Evolutionary conservation across 2,888 invertebrate species (phyloP), one percentile per base, ranked within the genome.

Genomic region (Cantharis rufa): DNA sequence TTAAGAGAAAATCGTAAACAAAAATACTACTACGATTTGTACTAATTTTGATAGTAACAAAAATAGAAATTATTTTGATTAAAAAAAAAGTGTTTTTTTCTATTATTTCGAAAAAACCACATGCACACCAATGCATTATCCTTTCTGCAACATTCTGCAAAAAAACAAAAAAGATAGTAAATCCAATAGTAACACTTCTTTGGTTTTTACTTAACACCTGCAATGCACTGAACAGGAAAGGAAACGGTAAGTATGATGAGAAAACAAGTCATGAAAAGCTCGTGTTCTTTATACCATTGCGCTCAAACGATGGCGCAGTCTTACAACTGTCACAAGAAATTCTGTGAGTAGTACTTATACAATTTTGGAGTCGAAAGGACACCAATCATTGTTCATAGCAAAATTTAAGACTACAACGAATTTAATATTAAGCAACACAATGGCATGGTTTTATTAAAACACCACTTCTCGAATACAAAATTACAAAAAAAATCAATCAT

Each of bases 1-100:
- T 80, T 77, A 63, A 72, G 64, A 69, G 61, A 70, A 77, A 74
- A 76, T n/a, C 48, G 48, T n/a, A 48, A 48, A 48, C 48, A 48
- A 48, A 48, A 48, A n/a, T 48, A 48, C 7, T 13, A 48, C 48
- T n/a, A 48, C 48, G 5, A n/a, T 48, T 48, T 48, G 48, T 48
- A 48, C n/a, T 48, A 48, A 48, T 48, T 48, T 48, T n/a, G n/a
- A 7, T 48, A n/a, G n/a, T 48, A 9, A 7, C 48, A 48, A 48
- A 48, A 48, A 48, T 48, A 48, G 48, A 48, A 48, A 48, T 48
- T 48, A n/a, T n/a, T n/a, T n/a, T 7, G 1, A 32, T 32, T 13
- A 4, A 13, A 32, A 32, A 13, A 11, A 32, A 13, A 28, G 28
- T n/a, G n/a, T 28, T n/a, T 5, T 2, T 48, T n/a, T 48, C 9